phyloP scores from a whole-genome alignment of 2,797 vertebrate species.

The Acrocephalus scirpaceus region DNA sequence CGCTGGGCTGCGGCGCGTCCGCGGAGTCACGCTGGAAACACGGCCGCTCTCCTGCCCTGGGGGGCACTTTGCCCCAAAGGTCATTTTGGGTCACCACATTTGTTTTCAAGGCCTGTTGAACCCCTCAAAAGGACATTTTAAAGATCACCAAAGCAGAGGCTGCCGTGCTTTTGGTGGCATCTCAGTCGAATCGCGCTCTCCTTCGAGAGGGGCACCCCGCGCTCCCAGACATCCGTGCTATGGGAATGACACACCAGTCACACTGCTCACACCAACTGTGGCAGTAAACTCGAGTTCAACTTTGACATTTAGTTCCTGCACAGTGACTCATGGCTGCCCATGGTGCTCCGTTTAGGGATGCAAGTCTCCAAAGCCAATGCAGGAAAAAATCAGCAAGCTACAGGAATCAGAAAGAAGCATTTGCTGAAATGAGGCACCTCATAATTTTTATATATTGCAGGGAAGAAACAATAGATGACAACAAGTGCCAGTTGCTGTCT shows the following conservation, averaged over 20 bases:
- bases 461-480: background rate
- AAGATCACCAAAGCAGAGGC: background rate
- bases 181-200: background rate
- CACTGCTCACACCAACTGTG: constrained; percentile 55
- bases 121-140: background rate
- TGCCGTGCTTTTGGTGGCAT: background rate
- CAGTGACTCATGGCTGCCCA: constrained; percentile 61
- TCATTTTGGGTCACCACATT: constrained; percentile 2
- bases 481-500: background rate
- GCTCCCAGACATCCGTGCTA: constrained; percentile 32
- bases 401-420: background rate
- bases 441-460: background rate
- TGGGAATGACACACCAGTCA: constrained; percentile 46
- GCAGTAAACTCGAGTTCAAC: constrained; percentile 69
- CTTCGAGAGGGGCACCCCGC: background rate
- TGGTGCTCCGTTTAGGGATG: constrained; percentile 39
- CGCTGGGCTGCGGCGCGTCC: background rate
- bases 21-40: background rate
- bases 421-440: background rate
- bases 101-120: background rate
- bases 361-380: constrained; percentile 40
- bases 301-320: constrained; percentile 75
- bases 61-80: background rate
- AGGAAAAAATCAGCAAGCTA: background rate
- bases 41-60: background rate